Percentiles rank a stretch among this genome's conserved stretches.
Evolutionary conservation across 2,888 invertebrate genomes (phyloP).

Genomic region (Rhodophaea formosa): DNA sequence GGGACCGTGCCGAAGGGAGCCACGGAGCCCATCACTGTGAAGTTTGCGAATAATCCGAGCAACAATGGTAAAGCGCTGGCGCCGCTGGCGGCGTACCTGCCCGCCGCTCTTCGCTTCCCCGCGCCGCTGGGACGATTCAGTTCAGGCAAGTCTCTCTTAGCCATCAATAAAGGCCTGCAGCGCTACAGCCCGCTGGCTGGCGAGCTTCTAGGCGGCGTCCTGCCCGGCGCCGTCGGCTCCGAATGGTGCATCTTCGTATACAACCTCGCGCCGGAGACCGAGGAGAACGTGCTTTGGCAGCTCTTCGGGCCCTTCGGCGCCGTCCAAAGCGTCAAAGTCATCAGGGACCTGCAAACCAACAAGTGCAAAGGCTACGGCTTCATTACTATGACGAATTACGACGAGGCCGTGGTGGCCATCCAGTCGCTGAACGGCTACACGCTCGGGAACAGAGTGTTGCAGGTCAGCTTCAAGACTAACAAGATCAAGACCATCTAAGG

Average conservation of each 20-base stretch:
- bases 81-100: slow-evolving; percentile 91
- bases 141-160: slow-evolving; percentile 94
- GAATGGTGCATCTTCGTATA: slow-evolving; percentile 98
- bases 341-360: slow-evolving; percentile 94
- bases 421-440: slow-evolving; percentile 96
- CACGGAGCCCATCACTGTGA: slow-evolving; percentile 94
- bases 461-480: slow-evolving; percentile 95
- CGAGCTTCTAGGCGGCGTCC: slow-evolving; percentile 88
- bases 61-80: slow-evolving; percentile 91
- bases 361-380: slow-evolving; percentile 98
- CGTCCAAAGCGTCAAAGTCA: slow-evolving; percentile 95
- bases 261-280: slow-evolving; percentile 97
- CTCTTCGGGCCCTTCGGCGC: slow-evolving; percentile 97
- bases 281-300: slow-evolving; percentile 97
- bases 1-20: slow-evolving; percentile 94
- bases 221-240: slow-evolving; percentile 87
- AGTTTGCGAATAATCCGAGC: slow-evolving; percentile 96
- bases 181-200: slow-evolving; percentile 94
- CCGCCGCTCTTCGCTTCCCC: slow-evolving; percentile 84
- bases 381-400: slow-evolving; percentile 97
- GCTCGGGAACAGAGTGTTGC: slow-evolving; percentile 93
- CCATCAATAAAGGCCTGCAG: slow-evolving; percentile 87
- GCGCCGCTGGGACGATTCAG: slow-evolving; percentile 88
- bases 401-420: slow-evolving; percentile 95
- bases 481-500: slow-evolving; percentile 87